These are phyloP conservation scores for Craterocephalus amniculus DNA, from an alignment of 2,797 vertebrate genomes.

Conservation along the genomic window DNA sequence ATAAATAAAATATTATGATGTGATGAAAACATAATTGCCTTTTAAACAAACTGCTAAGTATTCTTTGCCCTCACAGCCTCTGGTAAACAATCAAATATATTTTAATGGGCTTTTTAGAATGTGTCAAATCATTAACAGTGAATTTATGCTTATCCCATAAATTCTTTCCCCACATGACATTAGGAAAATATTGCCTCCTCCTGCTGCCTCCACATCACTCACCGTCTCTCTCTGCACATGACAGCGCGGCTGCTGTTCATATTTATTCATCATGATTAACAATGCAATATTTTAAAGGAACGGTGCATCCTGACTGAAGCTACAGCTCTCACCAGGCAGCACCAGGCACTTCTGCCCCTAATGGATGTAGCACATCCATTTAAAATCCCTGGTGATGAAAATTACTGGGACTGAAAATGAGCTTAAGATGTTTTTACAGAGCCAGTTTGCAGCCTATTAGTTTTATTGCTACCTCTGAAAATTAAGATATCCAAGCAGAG, in stretches of 20 bases:
- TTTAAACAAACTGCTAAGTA: slow-evolving; percentile 35
- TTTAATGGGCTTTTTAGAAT: slow-evolving; percentile 56
- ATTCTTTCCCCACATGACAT: slow-evolving; percentile 26
- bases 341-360: slow-evolving; percentile 36
- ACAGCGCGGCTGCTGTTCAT: slow-evolving; percentile 24
- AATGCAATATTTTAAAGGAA: slow-evolving; percentile 50
- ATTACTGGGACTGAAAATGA: slow-evolving; percentile 72
- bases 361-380: slow-evolving; percentile 63
- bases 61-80: slow-evolving; percentile 31
- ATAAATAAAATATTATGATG: background rate
- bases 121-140: slow-evolving; percentile 57
- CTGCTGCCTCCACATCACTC: slow-evolving; percentile 43
- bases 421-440: slow-evolving; percentile 63
- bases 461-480: slow-evolving; percentile 59
- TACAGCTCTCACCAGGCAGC: slow-evolving; percentile 44
- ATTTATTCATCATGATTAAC: slow-evolving; percentile 66
- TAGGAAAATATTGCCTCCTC: slow-evolving; percentile 45
- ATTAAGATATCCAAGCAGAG: slow-evolving; percentile 56
- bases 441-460: slow-evolving; percentile 34
- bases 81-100: slow-evolving; percentile 56
- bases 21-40: background rate
- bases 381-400: slow-evolving; percentile 64
- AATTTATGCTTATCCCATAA: slow-evolving; percentile 56
- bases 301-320: slow-evolving; percentile 42
- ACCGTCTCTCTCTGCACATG: slow-evolving; percentile 28